A percentile compares a stretch with the other conserved stretches of the same genome.
phyloP scores from a whole-genome alignment of 1,140 invertebrate genomes.

The Piezodorus guildinii region DNA sequence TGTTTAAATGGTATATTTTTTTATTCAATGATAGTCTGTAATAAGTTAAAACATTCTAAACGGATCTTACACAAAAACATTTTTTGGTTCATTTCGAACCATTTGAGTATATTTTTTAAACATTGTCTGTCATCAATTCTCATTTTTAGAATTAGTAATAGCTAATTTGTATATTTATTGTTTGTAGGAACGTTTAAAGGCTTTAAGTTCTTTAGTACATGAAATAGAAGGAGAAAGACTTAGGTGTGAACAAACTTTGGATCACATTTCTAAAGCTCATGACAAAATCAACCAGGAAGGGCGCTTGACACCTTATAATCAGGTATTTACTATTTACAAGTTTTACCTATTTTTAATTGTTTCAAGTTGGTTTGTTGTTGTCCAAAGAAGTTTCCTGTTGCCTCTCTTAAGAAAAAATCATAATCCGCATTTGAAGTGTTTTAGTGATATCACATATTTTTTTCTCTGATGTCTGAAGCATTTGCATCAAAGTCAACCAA shows the following conservation, averaged over 20 bases:
- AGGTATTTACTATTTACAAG: slow-evolving; percentile 27
- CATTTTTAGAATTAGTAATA: background rate
- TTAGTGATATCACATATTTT: too few species aligned
- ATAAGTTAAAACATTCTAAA: too few species aligned
- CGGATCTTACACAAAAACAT: background rate
- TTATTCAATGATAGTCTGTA: too few species aligned
- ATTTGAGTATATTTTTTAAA: background rate
- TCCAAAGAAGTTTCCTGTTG: too few species aligned
- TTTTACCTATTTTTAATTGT: too few species aligned
- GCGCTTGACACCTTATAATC: slow-evolving; percentile 39
- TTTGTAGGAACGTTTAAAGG: slow-evolving; percentile 61
- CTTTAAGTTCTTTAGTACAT: slow-evolving; percentile 59
- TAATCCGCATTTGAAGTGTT: too few species aligned
- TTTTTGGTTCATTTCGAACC: too few species aligned
- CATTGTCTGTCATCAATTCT: background rate
- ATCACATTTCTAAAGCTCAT: slow-evolving; percentile 64
- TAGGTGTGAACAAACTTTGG: slow-evolving; percentile 65
- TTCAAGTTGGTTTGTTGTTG: too few species aligned
- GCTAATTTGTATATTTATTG: slow-evolving; percentile 21
- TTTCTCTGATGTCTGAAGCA: too few species aligned
- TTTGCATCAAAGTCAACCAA: too few species aligned
- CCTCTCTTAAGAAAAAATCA: too few species aligned
- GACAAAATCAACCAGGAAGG: slow-evolving; percentile 59
- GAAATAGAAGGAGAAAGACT: slow-evolving; percentile 68
- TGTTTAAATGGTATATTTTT: slow-evolving; percentile 1